These are phyloP conservation scores for Cordilura impudica DNA, from an alignment of 2,888 invertebrate species.

Conservation along the genomic window DNA sequence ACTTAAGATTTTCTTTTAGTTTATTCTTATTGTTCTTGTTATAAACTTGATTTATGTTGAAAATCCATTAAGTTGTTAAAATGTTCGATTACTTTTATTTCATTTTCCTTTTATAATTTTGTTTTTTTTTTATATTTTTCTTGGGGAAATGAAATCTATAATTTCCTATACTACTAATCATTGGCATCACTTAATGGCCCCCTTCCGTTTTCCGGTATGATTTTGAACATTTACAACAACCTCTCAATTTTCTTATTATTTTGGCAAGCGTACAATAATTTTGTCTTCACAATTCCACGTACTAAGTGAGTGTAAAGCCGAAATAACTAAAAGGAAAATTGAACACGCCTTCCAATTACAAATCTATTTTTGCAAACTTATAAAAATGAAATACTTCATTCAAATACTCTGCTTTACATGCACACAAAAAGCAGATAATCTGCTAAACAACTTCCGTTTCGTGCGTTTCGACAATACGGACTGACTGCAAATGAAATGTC, in stretches of 20 bases:
- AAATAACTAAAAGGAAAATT: conserved; percentile 21
- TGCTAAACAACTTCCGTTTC: conserved; percentile 75
- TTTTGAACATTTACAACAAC: conserved; percentile 42
- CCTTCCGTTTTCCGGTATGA: conserved; percentile 70
- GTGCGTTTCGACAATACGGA: conserved; percentile 67
- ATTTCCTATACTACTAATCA: conserved; percentile 76
- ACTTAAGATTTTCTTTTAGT: neutral
- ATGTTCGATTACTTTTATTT: conserved; percentile 44
- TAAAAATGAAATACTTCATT: conserved; percentile 36
- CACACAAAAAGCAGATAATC: conserved; percentile 71
- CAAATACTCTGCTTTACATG: conserved; percentile 34
- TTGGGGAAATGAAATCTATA: conserved; percentile 71
- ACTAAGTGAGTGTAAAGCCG: conserved; percentile 60
- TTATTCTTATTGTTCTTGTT: neutral
- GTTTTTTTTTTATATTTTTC: conserved; percentile 33
- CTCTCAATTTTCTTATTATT: conserved; percentile 40
- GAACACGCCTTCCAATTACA: conserved; percentile 76
- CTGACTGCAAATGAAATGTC: conserved; percentile 55
- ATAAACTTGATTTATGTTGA: conserved; percentile 55
- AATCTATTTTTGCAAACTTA: conserved; percentile 69
- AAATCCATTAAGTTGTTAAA: conserved; percentile 61
- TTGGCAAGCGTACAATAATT: conserved; percentile 62
- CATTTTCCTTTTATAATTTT: conserved; percentile 5
- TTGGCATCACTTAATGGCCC: conserved; percentile 77
- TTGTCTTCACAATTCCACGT: conserved; percentile 61